Base-by-base conservation (phyloP, 2,888 invertebrate genomes). In the Drosophila kanekoi region DNA sequence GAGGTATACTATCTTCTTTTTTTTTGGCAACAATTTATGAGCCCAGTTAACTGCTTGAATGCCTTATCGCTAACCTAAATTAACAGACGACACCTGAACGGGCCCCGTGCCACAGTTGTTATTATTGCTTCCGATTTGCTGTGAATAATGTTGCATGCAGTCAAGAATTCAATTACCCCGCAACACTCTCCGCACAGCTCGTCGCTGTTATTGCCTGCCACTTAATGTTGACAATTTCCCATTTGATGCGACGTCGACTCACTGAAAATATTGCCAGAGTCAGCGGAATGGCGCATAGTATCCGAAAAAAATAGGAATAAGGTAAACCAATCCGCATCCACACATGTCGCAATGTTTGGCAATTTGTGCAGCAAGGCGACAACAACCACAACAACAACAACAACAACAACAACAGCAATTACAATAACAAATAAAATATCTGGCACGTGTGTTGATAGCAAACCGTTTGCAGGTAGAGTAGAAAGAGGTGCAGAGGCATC, bases 161-260 rank as follows among this genome's bases (percentile, higher is more conserved):
- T 74, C 77, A 64, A 81, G 87, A 83, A 86, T 88, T 88, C 85
- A 86, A 86, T 88, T 86, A 88, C 87, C 74, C 67, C 79, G 6
- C 52, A 10, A 54, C 59, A 4, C 63, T n/a, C 33, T 6, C 13
- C 16, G 35, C 13, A 13, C 14, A 14, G 8, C 33, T 11, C 33
- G 13, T 16, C 28, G 58, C 51, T 74, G 63, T 77, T 79, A 78
- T 75, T 81, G 87, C 72, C 87, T 74, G 75, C 68, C 88, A 81
- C 84, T 72, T 86, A 86, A 88, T 86, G 85, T 88, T 86, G 87
- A 88, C 85, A 88, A 87, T 86, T 88, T 88, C 84, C 84, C 81
- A 84, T 88, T 87, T 72, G 87, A 77, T 75, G 81, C 52, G 72
- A 66, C 54, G 77, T 60, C 62, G 69, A 60, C 51, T 62, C 57